Base-by-base conservation (phyloP, 1,140 invertebrate genomes). In the Cataglyphis hispanica region DNA sequence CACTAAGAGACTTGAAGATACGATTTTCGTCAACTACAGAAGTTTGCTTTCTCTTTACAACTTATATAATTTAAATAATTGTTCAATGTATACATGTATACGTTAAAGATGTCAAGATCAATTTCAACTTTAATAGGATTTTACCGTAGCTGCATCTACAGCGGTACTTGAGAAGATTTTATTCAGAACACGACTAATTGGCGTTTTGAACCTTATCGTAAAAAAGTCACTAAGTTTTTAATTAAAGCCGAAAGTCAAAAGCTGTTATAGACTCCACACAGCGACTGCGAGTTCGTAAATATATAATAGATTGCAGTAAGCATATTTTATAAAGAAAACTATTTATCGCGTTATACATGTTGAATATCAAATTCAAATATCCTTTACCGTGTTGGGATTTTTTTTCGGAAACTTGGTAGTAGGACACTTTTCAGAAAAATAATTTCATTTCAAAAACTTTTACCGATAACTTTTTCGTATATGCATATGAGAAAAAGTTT, bases 401-500 rank as follows among this genome's bases (percentile, higher is more conserved):
- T 70, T 67, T 43, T 19, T 43, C 64, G 53, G 22, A 80, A 67
- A 80, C 58, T 13, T 63, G n/a, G 46, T 19, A n/a, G 19, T n/a
- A 27, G 16, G 53, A 78, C 11, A 37, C 19, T 63, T 31, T 31
- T 40, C 11, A 27, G 19, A 25, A 37, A 58, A 81, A 63, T 34
- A 63, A 16, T 63, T 25, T 63, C 10, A 19, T 19, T n/a, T n/a
- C n/a, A 10, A 56, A 37, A 53, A 81, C 43, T 81, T 72, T 69
- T 25, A 1, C 34, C 10, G 1, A 31, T 6, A 70, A 81, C 8
- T 50, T 50, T 19, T 50, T 56, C 6, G 50, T 1, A 34, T 22
- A 43, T 22, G 6, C 13, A 25, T 0, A 16, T 50, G 46, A 3
- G n/a, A 40, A 10, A 66, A 64, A 53, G 43, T 37, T 11, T 43